phyloP scores from a whole-genome alignment of 1,140 invertebrate species.

The Diuraphis noxia region DNA sequence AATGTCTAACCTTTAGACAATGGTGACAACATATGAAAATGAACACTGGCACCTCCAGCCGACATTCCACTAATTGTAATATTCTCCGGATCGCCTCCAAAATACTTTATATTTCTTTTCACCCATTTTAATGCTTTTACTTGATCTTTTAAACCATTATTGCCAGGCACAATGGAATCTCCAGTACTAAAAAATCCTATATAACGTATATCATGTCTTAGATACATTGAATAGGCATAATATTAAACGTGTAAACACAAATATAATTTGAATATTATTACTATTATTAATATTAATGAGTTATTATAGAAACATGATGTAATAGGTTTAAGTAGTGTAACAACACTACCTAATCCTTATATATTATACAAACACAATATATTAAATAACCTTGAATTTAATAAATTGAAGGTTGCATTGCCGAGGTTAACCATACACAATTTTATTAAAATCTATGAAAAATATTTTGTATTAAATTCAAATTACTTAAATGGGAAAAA shows the following conservation, averaged over 20 bases:
- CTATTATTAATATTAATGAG: neutral
- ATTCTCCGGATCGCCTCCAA: conserved; percentile 66
- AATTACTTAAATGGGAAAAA: neutral
- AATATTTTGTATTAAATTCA: neutral
- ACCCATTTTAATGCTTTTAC: conserved; percentile 68
- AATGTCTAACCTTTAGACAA: conserved; percentile 54
- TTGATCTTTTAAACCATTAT: conserved; percentile 69
- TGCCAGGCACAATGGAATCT: conserved; percentile 65
- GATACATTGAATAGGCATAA: neutral
- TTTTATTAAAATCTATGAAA: no score
- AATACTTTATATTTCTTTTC: conserved; percentile 64
- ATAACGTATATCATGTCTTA: neutral
- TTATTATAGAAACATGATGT: neutral
- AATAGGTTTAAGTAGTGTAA: neutral
- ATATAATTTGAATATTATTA: neutral
- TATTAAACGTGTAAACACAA: neutral
- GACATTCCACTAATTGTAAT: conserved; percentile 65
- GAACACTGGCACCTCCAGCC: conserved; percentile 66
- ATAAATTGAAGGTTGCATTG: neutral
- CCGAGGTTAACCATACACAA: neutral
- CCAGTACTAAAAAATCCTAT: conserved; percentile 63
- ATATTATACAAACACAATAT: neutral
- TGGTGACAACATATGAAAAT: conserved; percentile 69
- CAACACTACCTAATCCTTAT: neutral
- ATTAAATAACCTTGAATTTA: neutral